A percentile compares a stretch with the other conserved stretches of the same genome.
Conservation (phyloP, 2,888 invertebrate genomes). For the Hirtodrosophila cameraria region DNA sequence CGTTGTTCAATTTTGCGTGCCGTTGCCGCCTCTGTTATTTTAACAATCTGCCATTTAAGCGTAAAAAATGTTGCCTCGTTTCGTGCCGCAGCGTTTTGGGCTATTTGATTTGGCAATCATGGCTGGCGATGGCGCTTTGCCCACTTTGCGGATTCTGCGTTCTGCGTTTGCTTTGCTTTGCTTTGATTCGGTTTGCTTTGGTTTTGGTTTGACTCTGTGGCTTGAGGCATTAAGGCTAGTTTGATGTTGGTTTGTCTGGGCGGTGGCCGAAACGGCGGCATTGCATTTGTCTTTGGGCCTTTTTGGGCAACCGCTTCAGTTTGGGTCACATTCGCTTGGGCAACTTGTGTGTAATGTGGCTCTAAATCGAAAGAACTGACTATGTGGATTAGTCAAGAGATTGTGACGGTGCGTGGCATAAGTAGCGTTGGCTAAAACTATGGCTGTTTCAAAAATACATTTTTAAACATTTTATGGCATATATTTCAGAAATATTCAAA, state of each 20-base stretch:
- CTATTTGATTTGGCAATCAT: slow-evolving; percentile 79
- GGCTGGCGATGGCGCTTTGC: slow-evolving; percentile 64
- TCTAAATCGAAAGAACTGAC: slow-evolving; percentile 25
- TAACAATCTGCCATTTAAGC: slow-evolving; percentile 80
- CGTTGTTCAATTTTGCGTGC: slow-evolving; percentile 79
- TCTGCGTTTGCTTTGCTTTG: slow-evolving; percentile 55
- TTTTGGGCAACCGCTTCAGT: slow-evolving; percentile 60
- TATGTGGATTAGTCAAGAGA: slow-evolving; percentile 53
- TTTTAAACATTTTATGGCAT: background rate
- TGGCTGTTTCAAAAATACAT: background rate
- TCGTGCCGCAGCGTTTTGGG: slow-evolving; percentile 77
- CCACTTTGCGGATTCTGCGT: slow-evolving; percentile 59
- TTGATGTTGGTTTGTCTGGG: slow-evolving; percentile 41
- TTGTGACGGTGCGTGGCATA: slow-evolving; percentile 10
- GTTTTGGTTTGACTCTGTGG: slow-evolving; percentile 23
- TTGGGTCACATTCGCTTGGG: slow-evolving; percentile 34
- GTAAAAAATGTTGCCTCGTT: slow-evolving; percentile 81
- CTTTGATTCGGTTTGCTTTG: slow-evolving; percentile 31
- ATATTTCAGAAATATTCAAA: background rate
- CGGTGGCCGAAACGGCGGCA: slow-evolving; percentile 55
- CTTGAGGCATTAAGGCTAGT: slow-evolving; percentile 1
- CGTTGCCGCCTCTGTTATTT: slow-evolving; percentile 79
- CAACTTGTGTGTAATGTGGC: slow-evolving; percentile 43
- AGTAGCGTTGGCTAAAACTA: background rate
- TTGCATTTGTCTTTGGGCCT: slow-evolving; percentile 68